Base-by-base conservation (phyloP, 2,888 invertebrate species). In the Ichneumon xanthorius region DNA sequence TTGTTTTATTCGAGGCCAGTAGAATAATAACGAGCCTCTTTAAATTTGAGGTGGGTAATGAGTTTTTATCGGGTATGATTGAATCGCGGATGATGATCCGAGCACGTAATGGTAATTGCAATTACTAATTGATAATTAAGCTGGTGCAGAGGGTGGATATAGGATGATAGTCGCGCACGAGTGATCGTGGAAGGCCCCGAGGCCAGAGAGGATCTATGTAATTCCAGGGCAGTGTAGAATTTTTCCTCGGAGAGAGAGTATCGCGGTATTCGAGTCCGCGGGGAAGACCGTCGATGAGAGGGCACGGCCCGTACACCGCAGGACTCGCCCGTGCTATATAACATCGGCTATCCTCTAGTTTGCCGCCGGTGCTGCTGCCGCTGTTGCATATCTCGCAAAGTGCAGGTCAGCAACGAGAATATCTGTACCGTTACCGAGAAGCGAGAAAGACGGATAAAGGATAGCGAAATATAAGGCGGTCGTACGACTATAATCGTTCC, bases 351-450 rank as follows among this genome's bases (percentile, higher is more conserved):
- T 63, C 30, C 61, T n/a, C 30, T 7, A 2, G 33, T n/a, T 33
- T 16, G 88, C 87, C 88, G 89, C 87, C 85, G 86, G 77, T 90
- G 84, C 85, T 53, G 55, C 72, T 84, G 75, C 70, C 58, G 48
- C 37, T 63, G 48, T 30, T 48, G 82, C 76, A 81, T 75, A 80
- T 89, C 88, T 90, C 87, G 88, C 85, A 87, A 88, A 87, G 75
- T 85, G 88, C 88, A 87, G 87, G 88, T 87, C 88, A 86, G 71
- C 84, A 82, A 77, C 82, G 79, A 84, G 88, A 90, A 88, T 88
- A 87, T 88, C 82, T 89, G 89, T 91, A 92, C 92, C 92, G 92
- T 92, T 92, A 92, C 83, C 84, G 80, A 11, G 33, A 80, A 84
- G 68, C 72, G 79, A 72, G 78, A 75, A 58, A 72, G 83, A 77